Base-by-base conservation (phyloP, 2,888 invertebrate species). In the Lasius fuliginosus region DNA sequence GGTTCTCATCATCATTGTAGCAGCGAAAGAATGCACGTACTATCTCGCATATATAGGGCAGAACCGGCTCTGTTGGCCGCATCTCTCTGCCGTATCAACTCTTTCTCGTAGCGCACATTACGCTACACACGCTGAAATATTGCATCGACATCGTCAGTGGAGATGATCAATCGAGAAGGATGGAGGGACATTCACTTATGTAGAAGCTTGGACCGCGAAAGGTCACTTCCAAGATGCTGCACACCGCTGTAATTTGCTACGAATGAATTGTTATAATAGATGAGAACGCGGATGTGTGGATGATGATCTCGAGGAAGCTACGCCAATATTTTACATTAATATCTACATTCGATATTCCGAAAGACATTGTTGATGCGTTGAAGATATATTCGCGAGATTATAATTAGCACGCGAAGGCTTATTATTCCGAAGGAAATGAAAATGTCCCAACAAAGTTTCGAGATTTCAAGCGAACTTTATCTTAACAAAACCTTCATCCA, bases 41-140 rank as follows among this genome's bases (percentile, higher is more conserved):
- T 87, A 82, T 87, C 85, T 86, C 64, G 75, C 83, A 84, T 90
- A 92, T 91, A 88, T 93, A 92, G 91, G 91, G 92, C 93, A 93
- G 91, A 92, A 90, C 86, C 79, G 40, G 85, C 85, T 82, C 85
- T 88, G 83, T 87, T 74, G 67, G 60, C 67, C 33, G 62, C 49
- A 53, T 81, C 81, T 81, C 30, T 81, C 30, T 58, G 46, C 79
- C 42, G 53, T 30, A n/a, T 27, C 40, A 33, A 56, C 18, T 77
- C 30, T 46, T 42, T 58, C 56, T 46, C 49, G 40, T 56, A 36
- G 40, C 42, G 40, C 6, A 40, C 8, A 30, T 46, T 46, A 4
- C 3, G 23, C 23, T 65, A 36, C 46, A 53, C 36, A 65, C 36
- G 36, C 18, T 65, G 53, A 49, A 36, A 49, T 36, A 53, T 67